These are phyloP conservation scores for Tribolium freemani DNA, from an alignment of 2,888 invertebrate genomes.

Conservation along the genomic window DNA sequence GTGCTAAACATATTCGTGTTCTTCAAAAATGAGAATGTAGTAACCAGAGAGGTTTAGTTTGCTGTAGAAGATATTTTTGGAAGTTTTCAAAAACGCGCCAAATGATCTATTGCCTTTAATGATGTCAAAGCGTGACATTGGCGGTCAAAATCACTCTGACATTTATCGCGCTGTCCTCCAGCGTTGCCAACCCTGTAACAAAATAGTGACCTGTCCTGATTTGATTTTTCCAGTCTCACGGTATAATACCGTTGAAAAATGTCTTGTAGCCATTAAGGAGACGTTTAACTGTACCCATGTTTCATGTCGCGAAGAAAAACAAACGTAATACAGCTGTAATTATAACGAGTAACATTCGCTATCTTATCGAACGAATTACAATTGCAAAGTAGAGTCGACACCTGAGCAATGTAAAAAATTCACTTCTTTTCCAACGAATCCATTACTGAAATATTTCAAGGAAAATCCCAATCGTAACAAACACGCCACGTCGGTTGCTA, in stretches of 20 bases:
- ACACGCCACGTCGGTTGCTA: constrained; percentile 28
- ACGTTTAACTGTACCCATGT: background rate
- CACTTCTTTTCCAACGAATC: constrained; percentile 29
- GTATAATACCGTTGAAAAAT: background rate
- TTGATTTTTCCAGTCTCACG: background rate
- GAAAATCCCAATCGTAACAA: constrained; percentile 32
- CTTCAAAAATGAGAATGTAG: too few species aligned
- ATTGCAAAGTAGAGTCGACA: constrained; percentile 36
- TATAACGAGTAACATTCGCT: constrained; percentile 26
- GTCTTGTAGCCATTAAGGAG: background rate
- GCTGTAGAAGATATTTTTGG: too few species aligned
- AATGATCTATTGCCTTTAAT: too few species aligned
- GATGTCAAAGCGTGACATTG: background rate
- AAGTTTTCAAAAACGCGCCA: too few species aligned
- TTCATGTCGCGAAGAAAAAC: constrained; percentile 9
- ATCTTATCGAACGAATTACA: constrained; percentile 39
- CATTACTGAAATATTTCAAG: constrained; percentile 41
- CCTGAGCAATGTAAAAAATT: constrained; percentile 32
- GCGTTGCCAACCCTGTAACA: background rate
- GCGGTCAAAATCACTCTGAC: background rate
- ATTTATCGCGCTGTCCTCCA: background rate
- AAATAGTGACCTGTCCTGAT: background rate
- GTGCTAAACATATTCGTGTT: too few species aligned
- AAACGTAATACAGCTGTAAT: constrained; percentile 28
- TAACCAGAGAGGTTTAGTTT: too few species aligned